A percentile compares a stretch with the other conserved stretches of the same genome.
Conservation (phyloP, 2,888 invertebrate genomes). For the Polyploca ridens region DNA sequence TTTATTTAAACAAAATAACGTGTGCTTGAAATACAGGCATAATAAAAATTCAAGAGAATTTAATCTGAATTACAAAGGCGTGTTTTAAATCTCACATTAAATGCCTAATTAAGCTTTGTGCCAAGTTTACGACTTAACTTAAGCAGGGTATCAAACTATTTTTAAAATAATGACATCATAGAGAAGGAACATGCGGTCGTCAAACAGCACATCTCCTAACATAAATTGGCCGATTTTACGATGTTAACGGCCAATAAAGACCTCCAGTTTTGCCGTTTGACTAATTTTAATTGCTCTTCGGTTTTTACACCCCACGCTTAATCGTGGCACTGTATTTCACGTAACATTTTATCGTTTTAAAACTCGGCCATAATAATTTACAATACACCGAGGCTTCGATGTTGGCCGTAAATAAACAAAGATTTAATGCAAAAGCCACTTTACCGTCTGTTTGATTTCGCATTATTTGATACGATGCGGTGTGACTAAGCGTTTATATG, state of each 20-base stretch:
- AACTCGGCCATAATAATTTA: conserved; percentile 67
- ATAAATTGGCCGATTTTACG: conserved; percentile 74
- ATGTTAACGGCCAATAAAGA: conserved; percentile 65
- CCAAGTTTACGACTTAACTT: background rate
- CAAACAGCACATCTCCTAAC: conserved; percentile 48
- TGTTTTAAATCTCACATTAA: background rate
- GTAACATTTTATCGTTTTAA: conserved; percentile 67
- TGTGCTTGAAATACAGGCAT: too few species aligned
- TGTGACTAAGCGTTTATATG: conserved; percentile 47
- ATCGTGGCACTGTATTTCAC: conserved; percentile 63
- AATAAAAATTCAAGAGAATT: too few species aligned
- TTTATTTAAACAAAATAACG: too few species aligned
- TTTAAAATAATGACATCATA: background rate
- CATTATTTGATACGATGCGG: conserved; percentile 45
- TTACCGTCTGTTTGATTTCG: conserved; percentile 57
- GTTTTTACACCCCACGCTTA: conserved; percentile 64
- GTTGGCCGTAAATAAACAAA: conserved; percentile 67
- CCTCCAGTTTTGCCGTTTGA: conserved; percentile 68
- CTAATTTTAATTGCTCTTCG: conserved; percentile 73
- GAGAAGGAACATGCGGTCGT: conserved; percentile 32
- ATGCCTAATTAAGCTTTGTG: background rate
- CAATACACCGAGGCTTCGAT: conserved; percentile 59
- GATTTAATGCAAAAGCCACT: conserved; percentile 65
- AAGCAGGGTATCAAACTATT: background rate
- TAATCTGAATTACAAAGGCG: background rate